Conservation (phyloP, 2,113 vertebrate species). For the Bucco capensis region DNA sequence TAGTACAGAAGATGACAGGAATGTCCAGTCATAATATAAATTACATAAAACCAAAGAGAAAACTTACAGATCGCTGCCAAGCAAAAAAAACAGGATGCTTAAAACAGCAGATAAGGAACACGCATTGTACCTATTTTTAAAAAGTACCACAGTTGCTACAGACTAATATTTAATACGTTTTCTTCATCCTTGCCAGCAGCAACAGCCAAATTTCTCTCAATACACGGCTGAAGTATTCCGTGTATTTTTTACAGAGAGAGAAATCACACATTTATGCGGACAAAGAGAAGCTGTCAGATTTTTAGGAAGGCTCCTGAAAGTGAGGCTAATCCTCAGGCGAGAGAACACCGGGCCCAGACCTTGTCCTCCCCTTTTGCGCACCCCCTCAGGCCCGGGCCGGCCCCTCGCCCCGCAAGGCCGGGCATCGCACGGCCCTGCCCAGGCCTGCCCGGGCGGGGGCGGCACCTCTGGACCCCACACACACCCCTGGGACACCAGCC, state of each 20-base stretch:
- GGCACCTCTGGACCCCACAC: not conserved
- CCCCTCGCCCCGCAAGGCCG: too few species aligned
- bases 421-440: not conserved
- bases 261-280: not conserved
- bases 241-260: not conserved
- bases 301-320: not conserved
- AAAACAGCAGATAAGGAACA: not conserved
- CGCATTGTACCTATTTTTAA: too few species aligned
- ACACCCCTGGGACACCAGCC: not conserved
- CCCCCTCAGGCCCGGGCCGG: not conserved
- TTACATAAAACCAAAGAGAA: not conserved
- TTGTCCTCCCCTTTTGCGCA: not conserved
- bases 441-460: not conserved
- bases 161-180: not conserved
- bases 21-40: not conserved
- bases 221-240: not conserved
- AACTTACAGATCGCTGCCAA: not conserved
- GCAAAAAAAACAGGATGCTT: not conserved
- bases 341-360: not conserved
- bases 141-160: not conserved
- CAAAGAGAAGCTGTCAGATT: not conserved
- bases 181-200: not conserved
- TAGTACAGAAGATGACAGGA: not conserved
- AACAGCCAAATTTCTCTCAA: not conserved
- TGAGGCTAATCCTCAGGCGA: not conserved